Base-by-base conservation (phyloP, 2,888 invertebrate genomes). In the Lordiphosa fenestrarum region DNA sequence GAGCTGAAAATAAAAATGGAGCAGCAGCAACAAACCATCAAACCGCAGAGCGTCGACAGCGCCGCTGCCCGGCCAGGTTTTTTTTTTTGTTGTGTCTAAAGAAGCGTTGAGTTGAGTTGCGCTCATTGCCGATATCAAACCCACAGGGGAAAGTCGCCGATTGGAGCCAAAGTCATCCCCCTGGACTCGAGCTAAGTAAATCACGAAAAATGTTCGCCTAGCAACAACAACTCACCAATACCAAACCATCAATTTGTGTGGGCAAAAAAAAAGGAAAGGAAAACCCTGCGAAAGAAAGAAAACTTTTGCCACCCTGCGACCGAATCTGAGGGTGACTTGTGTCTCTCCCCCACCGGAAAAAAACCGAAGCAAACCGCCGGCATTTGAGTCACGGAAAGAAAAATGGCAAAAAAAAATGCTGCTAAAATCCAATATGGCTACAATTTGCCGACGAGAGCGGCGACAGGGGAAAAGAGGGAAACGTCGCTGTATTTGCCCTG, bases 381-480 rank as follows among this genome's bases (percentile, higher is more conserved):
- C 83, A 84, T 76, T 76, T 77, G 81, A 76, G 73, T 69, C 74
- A 84, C 68, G 40, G 53, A 61, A 50, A 52, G 44, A 61, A 64
- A 42, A 51, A 40, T 21, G 38, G 50, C 19, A 47, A 53, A 60
- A 57, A 62, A 64, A 74, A 58, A 64, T 65, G 52, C 64, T 57
- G 71, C 80, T 84, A 80, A 84, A 84, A 86, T 82, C 85, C 81
- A 82, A 82, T 82, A 82, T 82, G 81, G 81, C 81, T 82, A 82
- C 81, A 84, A 74, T 84, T 82, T 82, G 86, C 84, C 62, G 44
- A 38, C 12, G 39, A 39, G 15, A 58, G 30, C 25, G 55, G 30
- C 25, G 13, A 53, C 10, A 42, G 47, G 37, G 48, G 50, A 46
- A 61, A 69, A 81, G 74, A 73, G n/a, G n/a, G n/a, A n/a, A n/a